Evolutionary conservation across 37 sponge, comb jelly and placozoan genomes (phyloP), one percentile per base, ranked within the genome.

Genomic region (Haliclona indistincta): DNA sequence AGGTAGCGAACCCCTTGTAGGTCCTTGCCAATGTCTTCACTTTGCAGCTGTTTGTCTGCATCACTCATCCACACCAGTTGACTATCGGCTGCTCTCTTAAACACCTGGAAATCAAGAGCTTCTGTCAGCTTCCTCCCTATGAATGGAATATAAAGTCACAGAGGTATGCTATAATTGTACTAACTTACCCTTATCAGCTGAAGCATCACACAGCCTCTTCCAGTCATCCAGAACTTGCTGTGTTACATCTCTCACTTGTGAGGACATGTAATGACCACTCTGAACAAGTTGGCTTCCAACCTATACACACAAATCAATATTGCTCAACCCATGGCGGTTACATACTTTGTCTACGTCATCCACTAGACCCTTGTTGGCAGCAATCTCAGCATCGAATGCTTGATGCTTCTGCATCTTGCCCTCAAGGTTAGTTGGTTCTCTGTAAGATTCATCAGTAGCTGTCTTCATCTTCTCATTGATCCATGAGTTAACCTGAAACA

Each of bases 371-470:
- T 77, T 95, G 89, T 95, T 95, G 38, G 88, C 87, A 29, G 87
- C 64, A 22, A 92, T 75, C 65, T 96, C 97, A 35, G 93, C 94
- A 36, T 96, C 94, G 55, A 96, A 92, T 4, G 94, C 90, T 54
- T 87, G 85, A 66, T 93, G 97, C 67, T 96, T 96, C 89, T 93
- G 88, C 15, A 96, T 77, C 78, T 96, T 96, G 17, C 85, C 76
- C 51, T 66, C 54, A 3, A 96, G 72, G 77, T 96, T 93, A 6
- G 94, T 96, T 1, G 97, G 90, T 60, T 93, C 97, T 23, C 76
- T 36, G 62, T 93, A 93, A 68, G 69, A 78, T 76, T 92, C 97
- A 37, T 96, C 97, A 19, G 72, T 64, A 3, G 94, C 94, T 39
- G 80, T 74, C 68, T 76, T 80, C 72, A 96, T 75, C 55, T 96